Evolutionary conservation across 1,140 invertebrate species (phyloP).

Genomic region (Tetramorium alpestre): DNA sequence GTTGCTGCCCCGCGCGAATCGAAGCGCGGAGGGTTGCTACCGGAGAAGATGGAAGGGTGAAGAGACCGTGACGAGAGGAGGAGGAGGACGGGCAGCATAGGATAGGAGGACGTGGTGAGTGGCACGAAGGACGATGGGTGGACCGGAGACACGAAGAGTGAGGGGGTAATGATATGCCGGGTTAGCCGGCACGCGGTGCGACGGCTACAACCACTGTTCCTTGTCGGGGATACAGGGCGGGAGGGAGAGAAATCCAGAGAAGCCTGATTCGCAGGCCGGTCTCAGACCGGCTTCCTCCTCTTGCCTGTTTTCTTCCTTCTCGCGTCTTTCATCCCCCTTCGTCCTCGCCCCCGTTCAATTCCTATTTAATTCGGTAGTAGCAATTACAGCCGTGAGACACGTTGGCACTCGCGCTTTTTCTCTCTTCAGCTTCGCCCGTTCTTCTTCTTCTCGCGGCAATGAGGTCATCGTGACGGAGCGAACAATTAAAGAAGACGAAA

Average conservation of each 20-base stretch:
- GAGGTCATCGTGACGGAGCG: neutral
- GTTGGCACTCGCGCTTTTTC: slow-evolving; percentile 25
- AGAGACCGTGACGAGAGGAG: slow-evolving; percentile 48
- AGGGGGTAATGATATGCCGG: slow-evolving; percentile 79
- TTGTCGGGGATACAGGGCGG: slow-evolving; percentile 38
- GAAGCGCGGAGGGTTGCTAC: slow-evolving; percentile 75
- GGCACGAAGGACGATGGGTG: slow-evolving; percentile 37
- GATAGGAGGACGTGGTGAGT: slow-evolving; percentile 11
- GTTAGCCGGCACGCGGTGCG: slow-evolving; percentile 63
- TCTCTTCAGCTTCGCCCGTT: neutral
- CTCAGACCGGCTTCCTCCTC: slow-evolving; percentile 54
- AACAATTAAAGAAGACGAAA: neutral
- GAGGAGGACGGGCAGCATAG: slow-evolving; percentile 39
- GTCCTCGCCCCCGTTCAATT: slow-evolving; percentile 10
- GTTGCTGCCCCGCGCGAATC: slow-evolving; percentile 68
- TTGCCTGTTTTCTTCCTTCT: slow-evolving; percentile 2
- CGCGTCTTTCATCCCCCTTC: neutral
- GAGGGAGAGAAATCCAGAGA: slow-evolving; percentile 49
- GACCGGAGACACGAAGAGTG: slow-evolving; percentile 30
- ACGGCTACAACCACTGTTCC: slow-evolving; percentile 70
- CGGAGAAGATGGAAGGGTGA: slow-evolving; percentile 73
- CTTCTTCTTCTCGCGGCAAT: neutral
- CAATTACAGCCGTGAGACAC: slow-evolving; percentile 71
- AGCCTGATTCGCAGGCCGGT: slow-evolving; percentile 53
- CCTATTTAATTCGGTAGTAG: slow-evolving; percentile 69